Evolutionary conservation across 2,113 vertebrate species (phyloP).

Genomic region (Strigops habroptila): DNA sequence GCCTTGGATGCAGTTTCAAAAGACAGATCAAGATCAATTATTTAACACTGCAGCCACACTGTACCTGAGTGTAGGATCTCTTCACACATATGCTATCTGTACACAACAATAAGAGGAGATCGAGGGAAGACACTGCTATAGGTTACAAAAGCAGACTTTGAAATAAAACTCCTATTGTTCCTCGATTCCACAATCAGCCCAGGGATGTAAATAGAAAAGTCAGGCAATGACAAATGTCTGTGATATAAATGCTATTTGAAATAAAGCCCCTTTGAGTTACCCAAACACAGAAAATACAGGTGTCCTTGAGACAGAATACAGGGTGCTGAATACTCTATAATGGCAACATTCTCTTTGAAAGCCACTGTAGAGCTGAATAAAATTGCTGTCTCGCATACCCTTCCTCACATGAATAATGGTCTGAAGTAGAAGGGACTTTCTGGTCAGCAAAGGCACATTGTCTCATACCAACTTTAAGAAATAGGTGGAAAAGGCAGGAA

Average conservation of each 20-base stretch:
- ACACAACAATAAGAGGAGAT: conserved; percentile 42
- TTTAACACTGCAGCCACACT: conserved; percentile 46
- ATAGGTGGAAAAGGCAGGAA: background rate
- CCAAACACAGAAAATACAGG: background rate
- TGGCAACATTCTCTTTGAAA: background rate
- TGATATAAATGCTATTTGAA: conserved; percentile 20
- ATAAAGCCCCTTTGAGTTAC: background rate
- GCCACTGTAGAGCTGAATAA: background rate
- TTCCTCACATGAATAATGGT: background rate
- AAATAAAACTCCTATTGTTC: conserved; percentile 30
- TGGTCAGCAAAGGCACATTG: background rate
- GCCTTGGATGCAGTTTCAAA: conserved; percentile 65
- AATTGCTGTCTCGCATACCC: background rate
- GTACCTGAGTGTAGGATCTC: conserved; percentile 51
- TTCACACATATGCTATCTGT: conserved; percentile 56
- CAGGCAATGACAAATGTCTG: background rate
- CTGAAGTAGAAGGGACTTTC: background rate
- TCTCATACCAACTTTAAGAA: background rate
- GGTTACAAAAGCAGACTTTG: background rate
- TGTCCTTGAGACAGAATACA: background rate
- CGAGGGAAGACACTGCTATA: background rate
- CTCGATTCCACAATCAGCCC: background rate
- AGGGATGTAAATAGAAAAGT: background rate
- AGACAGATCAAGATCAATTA: conserved; percentile 54
- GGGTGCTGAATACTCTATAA: background rate